phyloP scores from a whole-genome alignment of 2,888 invertebrate species.

The Rhaphigaster nebulosa region DNA sequence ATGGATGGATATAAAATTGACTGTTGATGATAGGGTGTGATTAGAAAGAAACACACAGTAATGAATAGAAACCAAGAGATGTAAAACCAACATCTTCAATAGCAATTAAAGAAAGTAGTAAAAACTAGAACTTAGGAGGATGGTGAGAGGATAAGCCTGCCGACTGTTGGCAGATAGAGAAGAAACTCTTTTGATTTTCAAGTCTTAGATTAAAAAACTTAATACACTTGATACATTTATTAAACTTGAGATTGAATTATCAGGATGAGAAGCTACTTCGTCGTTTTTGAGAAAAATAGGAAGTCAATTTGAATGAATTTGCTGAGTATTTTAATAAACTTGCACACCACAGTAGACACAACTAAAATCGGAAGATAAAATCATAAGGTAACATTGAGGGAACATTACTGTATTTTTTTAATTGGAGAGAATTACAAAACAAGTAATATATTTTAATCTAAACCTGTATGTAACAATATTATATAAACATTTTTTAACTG shows the following conservation, averaged over 20 bases:
- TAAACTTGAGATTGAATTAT: neutral
- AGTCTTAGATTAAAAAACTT: neutral
- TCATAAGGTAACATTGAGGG: neutral
- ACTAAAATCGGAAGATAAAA: neutral
- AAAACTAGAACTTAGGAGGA: neutral
- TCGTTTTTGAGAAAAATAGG: neutral
- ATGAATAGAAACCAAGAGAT: neutral
- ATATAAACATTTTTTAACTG: conserved; percentile 5
- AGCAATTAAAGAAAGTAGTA: neutral
- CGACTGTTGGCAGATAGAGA: neutral
- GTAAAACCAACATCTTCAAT: neutral
- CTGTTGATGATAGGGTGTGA: neutral
- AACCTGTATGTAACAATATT: conserved; percentile 20
- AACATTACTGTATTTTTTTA: neutral
- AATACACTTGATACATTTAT: neutral
- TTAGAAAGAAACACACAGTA: neutral
- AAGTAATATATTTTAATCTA: neutral
- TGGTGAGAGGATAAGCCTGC: neutral
- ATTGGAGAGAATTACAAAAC: neutral
- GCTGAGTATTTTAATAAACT: neutral
- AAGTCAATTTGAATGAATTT: neutral
- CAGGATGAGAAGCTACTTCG: neutral
- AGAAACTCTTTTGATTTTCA: neutral
- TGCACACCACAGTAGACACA: neutral
- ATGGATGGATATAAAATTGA: neutral